Evolutionary conservation across 2,888 invertebrate species (phyloP), one percentile per base, ranked within the genome.

Genomic region (Heliconius erato): DNA sequence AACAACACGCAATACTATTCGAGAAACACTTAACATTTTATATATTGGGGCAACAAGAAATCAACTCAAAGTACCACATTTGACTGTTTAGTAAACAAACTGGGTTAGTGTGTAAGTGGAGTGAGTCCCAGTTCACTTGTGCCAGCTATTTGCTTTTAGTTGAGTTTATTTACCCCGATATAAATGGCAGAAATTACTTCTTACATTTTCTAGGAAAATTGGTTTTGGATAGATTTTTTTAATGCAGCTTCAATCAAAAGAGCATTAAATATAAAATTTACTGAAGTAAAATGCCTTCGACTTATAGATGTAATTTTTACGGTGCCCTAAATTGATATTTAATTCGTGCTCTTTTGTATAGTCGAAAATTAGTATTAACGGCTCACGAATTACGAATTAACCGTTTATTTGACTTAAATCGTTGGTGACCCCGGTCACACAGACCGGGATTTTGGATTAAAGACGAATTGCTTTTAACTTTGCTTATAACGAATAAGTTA

Each of bases 101-200:
- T 59, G 74, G 74, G 74, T 76, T 76, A 76, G 74, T 63, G n/a
- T 76, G 74, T 16, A 76, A 76, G 59, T 76, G 23, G 59, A n/a
- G 74, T 76, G 74, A 59, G 74, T 76, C 14, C 59, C 59, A 63
- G 23, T 59, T 76, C 32, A 14, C 16, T 74, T 74, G 54, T 26
- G 23, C 26, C 44, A 6, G 9, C 40, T 11, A 40, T 71, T 71
- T 40, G 71, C n/a, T 71, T n/a, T 67, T n/a, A 71, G 40, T 40
- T 40, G n/a, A 40, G 44, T 71, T 11, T 76, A 63, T 76, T 35
- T 76, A 76, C 59, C 59, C 12, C 59, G 14, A 76, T 59, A 76
- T 35, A 35, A 76, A 63, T 63, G 35, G n/a, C 12, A 23, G 59
- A 63, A 76, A 63, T 32, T 14, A 76, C 14, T 63, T 35, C 32